Evolutionary conservation across 2,113 vertebrate species (phyloP), one percentile per base, ranked within the genome.

Genomic region (Ptilorrhoa leucosticta): DNA sequence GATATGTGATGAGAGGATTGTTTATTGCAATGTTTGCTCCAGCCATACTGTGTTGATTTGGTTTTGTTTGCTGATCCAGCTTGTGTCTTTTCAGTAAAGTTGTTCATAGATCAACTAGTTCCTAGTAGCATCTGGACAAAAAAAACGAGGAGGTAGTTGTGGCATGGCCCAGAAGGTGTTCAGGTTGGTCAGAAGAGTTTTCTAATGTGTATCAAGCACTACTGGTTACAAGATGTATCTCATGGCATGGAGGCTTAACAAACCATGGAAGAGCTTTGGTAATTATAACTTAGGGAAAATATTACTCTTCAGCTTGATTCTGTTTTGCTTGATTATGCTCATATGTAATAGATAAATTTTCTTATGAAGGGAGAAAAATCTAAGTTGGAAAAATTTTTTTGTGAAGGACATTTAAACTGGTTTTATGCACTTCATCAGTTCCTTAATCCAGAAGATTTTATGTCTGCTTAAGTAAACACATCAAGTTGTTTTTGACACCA

Each of bases 21-120:
- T 73, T 75, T 37, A 40, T 60, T 77, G 48, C 12, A 71, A 0
- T 0, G 0, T 2, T 23, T 63, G 21, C 27, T 69, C 23, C 78
- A 15, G 31, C n/a, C 21, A n/a, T 58, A 8, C 31, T 37, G 3
- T 54, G 15, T 48, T 65, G 19, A 22, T 86, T 45, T 27, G 13
- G 20, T 73, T 80, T 72, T 4, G 1, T 57, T 79, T 83, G 54
- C 58, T 64, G 0, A 40, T 90, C 21, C 73, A 33, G 33, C 44
- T 80, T 50, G 12, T 77, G 6, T 47, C 15, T 92, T 82, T 35
- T 21, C 30, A 6, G 31, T 28, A 4, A 47, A 63, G 27, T 81
- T 90, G 10, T 37, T 92, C 17, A 24, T 31, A 39, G 51, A n/a
- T 56, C 64, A 87, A 1, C 7, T 73, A 50, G 10, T 45, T 39